Evolutionary conservation across 2,113 vertebrate species (phyloP), one percentile per base, ranked within the genome.

Genomic region (Quiscalus mexicanus): DNA sequence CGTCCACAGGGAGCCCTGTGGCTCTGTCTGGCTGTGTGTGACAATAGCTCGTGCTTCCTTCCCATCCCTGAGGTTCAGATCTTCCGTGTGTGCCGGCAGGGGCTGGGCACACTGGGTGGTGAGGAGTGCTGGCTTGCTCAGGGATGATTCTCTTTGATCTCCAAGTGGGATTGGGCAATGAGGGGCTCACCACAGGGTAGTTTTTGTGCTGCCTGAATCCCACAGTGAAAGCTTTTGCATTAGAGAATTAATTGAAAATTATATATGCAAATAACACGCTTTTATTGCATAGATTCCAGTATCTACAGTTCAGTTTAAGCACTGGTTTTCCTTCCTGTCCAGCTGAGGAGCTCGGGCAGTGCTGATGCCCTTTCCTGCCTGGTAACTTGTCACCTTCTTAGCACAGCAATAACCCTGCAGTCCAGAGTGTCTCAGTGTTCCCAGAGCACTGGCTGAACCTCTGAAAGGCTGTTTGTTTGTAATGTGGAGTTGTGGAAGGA

Each of bases 401-500:
- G 87, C 62, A 47, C 73, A 94, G 97, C 96, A 93, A 89, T 96
- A 96, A 94, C 87, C 19, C 4, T 24, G 58, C 30, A 4, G 83
- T 55, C 33, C 15, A 1, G 41, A 2, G 15, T 7, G 41, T 55
- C 75, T 44, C 2, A 0, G 22, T 23, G 77, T 89, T 22, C 45
- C 41, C 33, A 15, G 49, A 35, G 7, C 8, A 4, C 23, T n/a
- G 30, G 28, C 73, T 67, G 53, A 25, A 39, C 50, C 37, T 69
- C 31, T 49, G 10, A 8, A 31, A 63, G 27, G 55, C 10, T 41
- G 30, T 53, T 37, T 7, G 2, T 81, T 31, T 41, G n/a, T 64
- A 16, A 11, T 25, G 16, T 9, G 12, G 82, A 44, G 56, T 5
- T 53, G 84, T 22, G 74, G 10, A 21, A 30, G 62, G 62, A 37